phyloP scores from a whole-genome alignment of 2,888 invertebrate species.

The Tuta absoluta region DNA sequence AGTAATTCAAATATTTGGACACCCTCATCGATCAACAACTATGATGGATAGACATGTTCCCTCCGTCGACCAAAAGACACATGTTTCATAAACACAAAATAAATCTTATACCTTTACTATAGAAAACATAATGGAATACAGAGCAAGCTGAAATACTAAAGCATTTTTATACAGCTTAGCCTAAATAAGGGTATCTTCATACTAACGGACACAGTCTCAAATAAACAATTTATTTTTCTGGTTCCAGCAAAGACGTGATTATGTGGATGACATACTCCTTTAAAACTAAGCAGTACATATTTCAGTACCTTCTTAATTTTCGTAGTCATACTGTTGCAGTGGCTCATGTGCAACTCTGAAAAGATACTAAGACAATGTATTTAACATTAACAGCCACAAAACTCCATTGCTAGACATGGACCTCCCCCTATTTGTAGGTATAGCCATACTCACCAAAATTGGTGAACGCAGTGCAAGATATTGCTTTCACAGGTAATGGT shows the following conservation, averaged over 20 bases:
- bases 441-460: no score
- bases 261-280: no score
- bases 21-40: slow-evolving; percentile 76
- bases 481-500: no score
- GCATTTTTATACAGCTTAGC: slow-evolving; percentile 48
- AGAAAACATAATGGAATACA: slow-evolving; percentile 32
- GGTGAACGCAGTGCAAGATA: no score
- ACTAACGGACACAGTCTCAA: background rate
- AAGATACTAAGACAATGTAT: no score
- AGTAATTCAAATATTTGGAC: slow-evolving; percentile 78
- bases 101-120: slow-evolving; percentile 27
- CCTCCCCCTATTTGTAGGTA: no score
- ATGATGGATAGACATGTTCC: slow-evolving; percentile 72
- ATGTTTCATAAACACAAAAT: slow-evolving; percentile 32
- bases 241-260: background rate
- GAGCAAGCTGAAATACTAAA: slow-evolving; percentile 34
- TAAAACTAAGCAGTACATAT: no score
- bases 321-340: no score
- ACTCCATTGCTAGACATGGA: no score
- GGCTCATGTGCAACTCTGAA: no score
- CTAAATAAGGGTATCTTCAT: slow-evolving; percentile 53
- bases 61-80: slow-evolving; percentile 39
- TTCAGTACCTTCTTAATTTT: no score
- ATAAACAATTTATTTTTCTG: background rate
- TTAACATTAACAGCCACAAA: no score